Evolutionary conservation across 1,140 invertebrate genomes (phyloP), one percentile per base, ranked within the genome.

Genomic region (Zaprionus lachaisei): DNA sequence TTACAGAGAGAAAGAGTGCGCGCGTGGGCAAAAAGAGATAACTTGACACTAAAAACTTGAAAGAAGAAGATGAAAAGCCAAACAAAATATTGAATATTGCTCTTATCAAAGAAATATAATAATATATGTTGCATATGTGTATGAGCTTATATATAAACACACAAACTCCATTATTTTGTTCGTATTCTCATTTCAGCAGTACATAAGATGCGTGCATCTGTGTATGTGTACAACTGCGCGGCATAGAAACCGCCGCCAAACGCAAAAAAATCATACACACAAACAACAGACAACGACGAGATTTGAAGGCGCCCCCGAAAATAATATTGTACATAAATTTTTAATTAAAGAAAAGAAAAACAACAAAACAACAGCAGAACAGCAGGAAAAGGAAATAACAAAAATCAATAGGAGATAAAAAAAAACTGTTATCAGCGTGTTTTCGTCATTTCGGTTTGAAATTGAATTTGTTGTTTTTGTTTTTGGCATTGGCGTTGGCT

Each of bases 401-500:
- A 79, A 84, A 89, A 85, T 79, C 85, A 89, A 85, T 74, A 80
- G 85, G 84, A 75, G 84, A 90, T 84, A 81, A 87, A 89, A 64
- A 63, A 63, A 65, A 77, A 69, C 75, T 79, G 79, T 79, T 85
- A 89, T 89, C 84, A 89, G 81, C 60, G 72, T 79, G 72, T 75
- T 75, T 75, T 79, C 72, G 65, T 79, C 76, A 75, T 60, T 68
- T 54, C 44, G 71, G 60, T 61, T 69, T 81, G 76, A 71, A 77
- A 79, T 83, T 87, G 62, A 83, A 78, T 72, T 77, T 70, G 69
- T 77, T 47, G 41, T 17, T 38, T 38, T 38, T 44, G 41, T 44
- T 47, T 44, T 44, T 71, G 69, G 68, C 58, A 12, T 70, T 64
- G 67, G 68, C 58, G n/a, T 70, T 64, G 60, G 34, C 15, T 69